Evolutionary conservation across 2,797 vertebrate genomes (phyloP).

Genomic region (Benthosema pterotum): DNA sequence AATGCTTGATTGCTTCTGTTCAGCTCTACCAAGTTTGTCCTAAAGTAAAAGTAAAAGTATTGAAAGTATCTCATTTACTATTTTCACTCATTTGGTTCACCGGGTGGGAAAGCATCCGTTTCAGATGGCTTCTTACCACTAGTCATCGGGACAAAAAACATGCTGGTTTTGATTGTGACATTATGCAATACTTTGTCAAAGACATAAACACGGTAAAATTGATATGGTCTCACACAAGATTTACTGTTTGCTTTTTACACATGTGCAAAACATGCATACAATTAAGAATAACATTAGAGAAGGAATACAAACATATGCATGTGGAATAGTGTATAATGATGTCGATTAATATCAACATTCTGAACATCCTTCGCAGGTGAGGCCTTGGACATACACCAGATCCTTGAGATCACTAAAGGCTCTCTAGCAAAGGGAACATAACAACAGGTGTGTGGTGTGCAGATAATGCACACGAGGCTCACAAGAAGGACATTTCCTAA

Average conservation of each 20-base stretch:
- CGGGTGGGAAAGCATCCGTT: no score
- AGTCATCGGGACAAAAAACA: background rate
- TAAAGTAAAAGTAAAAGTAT: no score
- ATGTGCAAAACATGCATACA: background rate
- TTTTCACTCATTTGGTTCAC: no score
- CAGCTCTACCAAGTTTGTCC: no score
- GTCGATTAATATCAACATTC: constrained; percentile 17
- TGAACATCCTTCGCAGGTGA: constrained; percentile 82
- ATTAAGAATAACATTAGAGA: background rate
- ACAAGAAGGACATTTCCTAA: background rate
- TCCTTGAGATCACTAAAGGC: constrained; percentile 90
- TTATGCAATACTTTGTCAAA: no score
- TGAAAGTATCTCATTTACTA: no score
- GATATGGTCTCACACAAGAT: background rate
- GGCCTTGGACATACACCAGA: constrained; percentile 94
- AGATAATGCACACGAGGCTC: no score
- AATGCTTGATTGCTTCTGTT: no score
- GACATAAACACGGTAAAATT: no score
- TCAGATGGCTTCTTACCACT: background rate
- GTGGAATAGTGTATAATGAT: background rate
- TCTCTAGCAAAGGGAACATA: constrained; percentile 82
- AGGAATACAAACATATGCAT: background rate
- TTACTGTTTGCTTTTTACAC: background rate
- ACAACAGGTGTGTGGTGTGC: constrained; percentile 9
- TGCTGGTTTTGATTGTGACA: background rate